phyloP scores from a whole-genome alignment of 2,797 vertebrate genomes.

The Molossus alvarezi region DNA sequence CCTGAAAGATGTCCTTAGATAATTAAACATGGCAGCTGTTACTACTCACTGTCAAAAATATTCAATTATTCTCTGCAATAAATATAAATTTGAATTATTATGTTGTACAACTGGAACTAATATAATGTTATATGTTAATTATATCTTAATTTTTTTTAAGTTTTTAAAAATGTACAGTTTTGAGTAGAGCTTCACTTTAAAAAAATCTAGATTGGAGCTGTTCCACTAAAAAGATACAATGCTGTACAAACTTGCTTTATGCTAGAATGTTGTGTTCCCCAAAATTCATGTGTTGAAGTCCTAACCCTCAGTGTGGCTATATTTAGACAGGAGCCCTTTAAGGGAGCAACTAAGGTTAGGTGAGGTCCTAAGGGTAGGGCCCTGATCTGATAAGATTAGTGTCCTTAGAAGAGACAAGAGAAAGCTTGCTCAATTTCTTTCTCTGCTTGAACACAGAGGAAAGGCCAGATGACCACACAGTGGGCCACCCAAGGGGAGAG shows the following conservation, averaged over 20 bases:
- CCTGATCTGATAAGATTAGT: not conserved
- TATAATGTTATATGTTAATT: not conserved
- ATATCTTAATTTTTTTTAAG: not conserved
- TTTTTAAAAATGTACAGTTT: not conserved
- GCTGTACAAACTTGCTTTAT: not conserved
- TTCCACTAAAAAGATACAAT: not conserved
- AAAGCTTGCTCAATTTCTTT: not conserved
- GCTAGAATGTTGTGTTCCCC: not conserved
- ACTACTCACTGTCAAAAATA: not conserved
- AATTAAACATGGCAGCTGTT: slow-evolving; percentile 47
- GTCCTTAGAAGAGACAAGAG: not conserved
- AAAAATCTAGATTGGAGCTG: slow-evolving; percentile 7
- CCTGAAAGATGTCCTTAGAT: slow-evolving; percentile 59
- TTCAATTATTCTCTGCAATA: not conserved
- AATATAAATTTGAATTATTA: not conserved
- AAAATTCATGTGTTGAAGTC: not conserved
- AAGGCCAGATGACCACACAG: not conserved
- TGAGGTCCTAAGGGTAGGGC: not conserved
- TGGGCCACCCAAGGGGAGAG: not conserved
- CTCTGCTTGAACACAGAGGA: not conserved
- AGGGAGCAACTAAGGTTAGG: not conserved
- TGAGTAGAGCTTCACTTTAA: slow-evolving; percentile 3
- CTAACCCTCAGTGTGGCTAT: not conserved
- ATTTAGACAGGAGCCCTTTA: not conserved
- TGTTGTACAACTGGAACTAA: not conserved